Evolutionary conservation across 2,888 invertebrate species (phyloP), one percentile per base, ranked within the genome.

Genomic region (Cartodere bifasciata): DNA sequence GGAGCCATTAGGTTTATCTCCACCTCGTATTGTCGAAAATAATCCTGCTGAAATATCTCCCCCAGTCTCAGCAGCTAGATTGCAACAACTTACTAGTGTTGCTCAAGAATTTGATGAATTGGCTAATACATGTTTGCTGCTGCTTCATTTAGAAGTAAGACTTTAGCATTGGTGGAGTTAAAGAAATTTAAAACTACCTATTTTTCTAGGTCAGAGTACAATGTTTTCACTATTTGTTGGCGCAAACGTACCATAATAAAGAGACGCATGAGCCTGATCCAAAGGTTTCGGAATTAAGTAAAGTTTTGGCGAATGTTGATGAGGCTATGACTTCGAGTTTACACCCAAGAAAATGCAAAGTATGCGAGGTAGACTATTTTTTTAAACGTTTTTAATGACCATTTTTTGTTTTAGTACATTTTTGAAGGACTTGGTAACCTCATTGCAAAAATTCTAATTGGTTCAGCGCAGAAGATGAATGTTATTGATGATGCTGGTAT

Each of bases 71-170:
- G 67, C 70, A 38, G 62, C 68, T 9, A 65, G 70, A 2, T 61
- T 75, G 9, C 72, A 73, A 41, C 78, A 79, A 27, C 58, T 83
- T 28, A 67, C 71, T 5, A 70, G 75, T 38, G 69, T 85, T 29
- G 81, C 84, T 0, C 64, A 74, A 42, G 83, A 84, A 40, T 90
- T 88, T 54, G 82, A 88, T 52, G 87, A 90, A 47, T 68, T 92
- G 32, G 80, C 90, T 1, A 85, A 91, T 52, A 90, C 85, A 31
- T 92, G 92, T 50, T 68, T 95, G 36, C 64, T 97, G 23, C 77
- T 95, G 36, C 64, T 95, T 31, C 94, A 95, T 66, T 67, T 95
- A 44, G 95, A 97, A 70, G 85, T 87, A 45, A 48, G n/a, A 17
- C 20, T 17, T 17, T 17, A 17, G 9, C 9, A 7, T 7, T 17